A percentile compares a stretch with the other conserved stretches of the same genome.
phyloP scores from a whole-genome alignment of 2,113 vertebrate species.

The Procavia capensis region DNA sequence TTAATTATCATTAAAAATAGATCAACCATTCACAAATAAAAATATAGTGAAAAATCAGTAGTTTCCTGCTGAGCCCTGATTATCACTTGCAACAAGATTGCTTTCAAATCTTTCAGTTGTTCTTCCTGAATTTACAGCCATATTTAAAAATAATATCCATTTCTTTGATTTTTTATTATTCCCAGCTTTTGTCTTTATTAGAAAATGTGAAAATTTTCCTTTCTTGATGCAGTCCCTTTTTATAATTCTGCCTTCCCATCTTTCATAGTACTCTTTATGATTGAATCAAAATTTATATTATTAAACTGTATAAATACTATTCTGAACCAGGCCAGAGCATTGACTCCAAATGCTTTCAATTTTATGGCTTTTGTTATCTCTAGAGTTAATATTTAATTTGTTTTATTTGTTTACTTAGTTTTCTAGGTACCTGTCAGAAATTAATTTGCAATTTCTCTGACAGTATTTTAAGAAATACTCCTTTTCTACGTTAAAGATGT shows the following conservation, averaged over 20 bases:
- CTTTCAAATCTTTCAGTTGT: background rate
- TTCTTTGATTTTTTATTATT: background rate
- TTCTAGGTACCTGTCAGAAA: background rate
- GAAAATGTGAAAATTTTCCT: background rate
- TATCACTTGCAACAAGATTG: background rate
- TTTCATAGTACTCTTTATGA: background rate
- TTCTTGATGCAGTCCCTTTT: background rate
- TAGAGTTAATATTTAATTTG: background rate
- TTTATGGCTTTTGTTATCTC: background rate
- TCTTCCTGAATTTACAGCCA: background rate
- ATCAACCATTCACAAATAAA: background rate
- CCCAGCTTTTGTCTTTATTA: background rate
- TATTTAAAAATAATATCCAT: background rate
- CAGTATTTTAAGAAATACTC: too few relatives aligned
- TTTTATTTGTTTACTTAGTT: background rate
- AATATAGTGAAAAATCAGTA: background rate
- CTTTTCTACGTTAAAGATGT: too few relatives aligned
- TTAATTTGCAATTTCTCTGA: too few relatives aligned
- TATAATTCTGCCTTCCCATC: background rate
- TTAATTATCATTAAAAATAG: background rate
- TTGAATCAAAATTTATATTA: background rate
- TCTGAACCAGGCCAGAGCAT: background rate
- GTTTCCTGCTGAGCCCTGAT: background rate
- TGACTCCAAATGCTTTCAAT: background rate
- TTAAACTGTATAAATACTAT: background rate